Evolutionary conservation across 2,888 invertebrate species (phyloP).

Genomic region (Lasius fuliginosus): DNA sequence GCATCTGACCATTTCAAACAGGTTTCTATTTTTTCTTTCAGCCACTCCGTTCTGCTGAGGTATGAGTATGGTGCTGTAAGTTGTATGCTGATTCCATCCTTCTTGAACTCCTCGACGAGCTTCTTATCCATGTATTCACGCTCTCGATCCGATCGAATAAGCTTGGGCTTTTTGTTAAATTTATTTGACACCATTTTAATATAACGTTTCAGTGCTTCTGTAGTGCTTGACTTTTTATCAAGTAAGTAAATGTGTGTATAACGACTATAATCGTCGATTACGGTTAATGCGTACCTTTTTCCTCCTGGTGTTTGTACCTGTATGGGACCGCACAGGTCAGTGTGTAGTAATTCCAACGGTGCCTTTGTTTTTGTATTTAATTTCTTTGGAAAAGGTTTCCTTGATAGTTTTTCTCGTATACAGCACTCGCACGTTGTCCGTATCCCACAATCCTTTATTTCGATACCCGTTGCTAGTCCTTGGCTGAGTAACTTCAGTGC

Average conservation of each 20-base stretch:
- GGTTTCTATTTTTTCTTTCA: not conserved
- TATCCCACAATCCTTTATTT: not conserved
- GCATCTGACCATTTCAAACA: not conserved
- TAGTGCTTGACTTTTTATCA: too few relatives aligned
- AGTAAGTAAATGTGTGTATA: too few relatives aligned
- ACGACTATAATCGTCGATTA: too few relatives aligned
- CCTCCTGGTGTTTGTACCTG: not conserved
- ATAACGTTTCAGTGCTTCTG: too few relatives aligned
- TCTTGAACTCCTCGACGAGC: not conserved
- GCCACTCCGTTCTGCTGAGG: not conserved
- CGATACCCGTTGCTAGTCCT: not conserved
- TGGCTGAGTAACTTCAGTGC: not conserved
- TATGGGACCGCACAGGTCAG: not conserved
- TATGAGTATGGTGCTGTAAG: not conserved
- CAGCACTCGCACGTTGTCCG: not conserved
- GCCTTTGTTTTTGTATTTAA: not conserved
- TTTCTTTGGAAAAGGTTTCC: not conserved
- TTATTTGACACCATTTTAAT: too few relatives aligned
- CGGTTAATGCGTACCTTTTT: not conserved
- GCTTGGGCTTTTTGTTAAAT: not conserved
- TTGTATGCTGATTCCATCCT: not conserved
- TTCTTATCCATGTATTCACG: not conserved
- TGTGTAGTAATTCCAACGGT: not conserved
- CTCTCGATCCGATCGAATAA: not conserved
- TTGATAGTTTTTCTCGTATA: not conserved